Conservation (phyloP, 2,797 vertebrate species). For the Tolypeutes matacus region DNA sequence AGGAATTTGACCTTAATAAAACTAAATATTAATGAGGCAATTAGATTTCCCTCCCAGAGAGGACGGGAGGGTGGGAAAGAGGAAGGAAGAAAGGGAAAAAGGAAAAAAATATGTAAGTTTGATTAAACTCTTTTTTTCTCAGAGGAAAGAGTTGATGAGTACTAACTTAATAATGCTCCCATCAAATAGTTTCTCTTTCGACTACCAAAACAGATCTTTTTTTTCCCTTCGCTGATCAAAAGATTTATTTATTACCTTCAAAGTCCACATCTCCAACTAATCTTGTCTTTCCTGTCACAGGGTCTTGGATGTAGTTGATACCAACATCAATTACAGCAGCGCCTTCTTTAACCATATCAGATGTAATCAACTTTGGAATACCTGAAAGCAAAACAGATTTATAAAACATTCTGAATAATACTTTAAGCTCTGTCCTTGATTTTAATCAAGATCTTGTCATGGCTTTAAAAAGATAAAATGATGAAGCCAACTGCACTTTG, state of each 20-base stretch:
- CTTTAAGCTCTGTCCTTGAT: neutral
- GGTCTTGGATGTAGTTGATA: slow-evolving; percentile 93
- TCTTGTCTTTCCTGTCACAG: slow-evolving; percentile 91
- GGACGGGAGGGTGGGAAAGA: neutral
- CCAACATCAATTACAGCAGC: slow-evolving; percentile 96
- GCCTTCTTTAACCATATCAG: slow-evolving; percentile 96
- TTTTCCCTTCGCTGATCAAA: neutral
- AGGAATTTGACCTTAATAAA: slow-evolving; percentile 13
- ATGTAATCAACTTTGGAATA: slow-evolving; percentile 93
- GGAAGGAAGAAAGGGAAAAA: neutral
- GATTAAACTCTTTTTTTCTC: neutral
- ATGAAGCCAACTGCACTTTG: neutral
- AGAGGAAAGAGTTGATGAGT: neutral
- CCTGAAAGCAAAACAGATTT: slow-evolving; percentile 87
- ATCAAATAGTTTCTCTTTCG: neutral
- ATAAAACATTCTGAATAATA: neutral
- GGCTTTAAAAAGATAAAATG: neutral
- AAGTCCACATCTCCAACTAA: slow-evolving; percentile 96
- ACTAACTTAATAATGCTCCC: neutral
- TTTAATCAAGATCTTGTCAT: neutral
- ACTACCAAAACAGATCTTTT: slow-evolving; percentile 18
- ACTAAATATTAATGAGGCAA: neutral
- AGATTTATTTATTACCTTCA: slow-evolving; percentile 90
- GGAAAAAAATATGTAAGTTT: neutral
- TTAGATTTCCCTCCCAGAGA: neutral